Conservation (phyloP, 2,797 vertebrate genomes). For the Channa striata region DNA sequence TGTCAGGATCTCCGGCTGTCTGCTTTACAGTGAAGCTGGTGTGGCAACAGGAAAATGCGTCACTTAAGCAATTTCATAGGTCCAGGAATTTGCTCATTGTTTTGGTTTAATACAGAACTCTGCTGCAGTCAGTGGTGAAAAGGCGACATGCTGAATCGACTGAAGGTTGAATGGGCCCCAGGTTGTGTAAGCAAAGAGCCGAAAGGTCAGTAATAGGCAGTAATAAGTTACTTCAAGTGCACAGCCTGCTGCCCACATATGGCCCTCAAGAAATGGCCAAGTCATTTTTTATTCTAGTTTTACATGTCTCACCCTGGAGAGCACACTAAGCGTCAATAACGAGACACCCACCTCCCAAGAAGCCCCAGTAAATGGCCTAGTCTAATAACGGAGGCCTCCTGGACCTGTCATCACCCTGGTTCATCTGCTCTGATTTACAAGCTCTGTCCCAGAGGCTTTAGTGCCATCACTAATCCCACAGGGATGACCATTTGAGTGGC, state of each 20-base stretch:
- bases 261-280: constrained; percentile 51
- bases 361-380: constrained; percentile 76
- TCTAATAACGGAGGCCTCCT: constrained; percentile 74
- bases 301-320: constrained; percentile 56
- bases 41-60: constrained; percentile 37
- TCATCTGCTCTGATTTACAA: constrained; percentile 84
- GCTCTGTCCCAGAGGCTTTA: constrained; percentile 75
- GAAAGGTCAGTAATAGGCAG: constrained; percentile 74
- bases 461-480: constrained; percentile 81
- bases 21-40: constrained; percentile 43
- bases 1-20: constrained; percentile 57
- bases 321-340: constrained; percentile 63
- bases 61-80: constrained; percentile 56
- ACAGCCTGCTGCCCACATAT: constrained; percentile 42
- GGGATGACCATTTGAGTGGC: constrained; percentile 71
- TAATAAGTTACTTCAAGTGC: constrained; percentile 54
- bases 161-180: constrained; percentile 61
- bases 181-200: constrained; percentile 73
- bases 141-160: constrained; percentile 81
- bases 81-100: constrained; percentile 58
- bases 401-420: constrained; percentile 79
- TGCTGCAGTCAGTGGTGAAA: constrained; percentile 63
- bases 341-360: constrained; percentile 59
- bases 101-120: constrained; percentile 67
- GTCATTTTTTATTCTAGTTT: constrained; percentile 74